Percentiles rank a stretch among this genome's conserved stretches.
phyloP scores from a whole-genome alignment of 2,113 vertebrate genomes.

The Psittacara wagleri region DNA sequence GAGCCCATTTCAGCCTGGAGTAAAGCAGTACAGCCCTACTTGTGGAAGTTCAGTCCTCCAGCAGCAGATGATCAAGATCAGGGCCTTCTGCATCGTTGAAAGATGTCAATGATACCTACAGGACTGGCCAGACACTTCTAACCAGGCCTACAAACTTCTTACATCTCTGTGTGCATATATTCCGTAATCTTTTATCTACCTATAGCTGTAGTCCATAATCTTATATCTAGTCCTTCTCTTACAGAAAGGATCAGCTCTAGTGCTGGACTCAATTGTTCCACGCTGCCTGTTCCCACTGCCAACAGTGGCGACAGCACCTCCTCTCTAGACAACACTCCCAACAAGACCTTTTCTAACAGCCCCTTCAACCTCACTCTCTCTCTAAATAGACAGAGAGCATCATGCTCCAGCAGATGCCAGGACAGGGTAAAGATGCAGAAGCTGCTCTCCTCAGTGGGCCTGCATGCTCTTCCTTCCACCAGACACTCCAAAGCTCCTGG shows the following conservation, averaged over 20 bases:
- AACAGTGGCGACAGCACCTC: not conserved
- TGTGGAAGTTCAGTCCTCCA: not conserved
- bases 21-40: not conserved
- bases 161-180: not conserved
- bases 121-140: not conserved
- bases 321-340: not conserved
- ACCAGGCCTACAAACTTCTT: not conserved
- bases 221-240: not conserved
- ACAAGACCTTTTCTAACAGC: not conserved
- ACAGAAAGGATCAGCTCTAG: not conserved
- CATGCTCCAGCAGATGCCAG: not conserved
- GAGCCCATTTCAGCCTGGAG: not conserved
- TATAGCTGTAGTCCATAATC: not conserved
- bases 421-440: not conserved
- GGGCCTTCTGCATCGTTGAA: not conserved
- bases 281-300: not conserved
- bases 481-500: not conserved
- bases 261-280: accelerated
- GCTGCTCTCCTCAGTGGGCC: accelerated
- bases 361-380: not conserved
- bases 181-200: not conserved
- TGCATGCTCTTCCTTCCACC: not conserved
- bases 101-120: not conserved
- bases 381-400: not conserved
- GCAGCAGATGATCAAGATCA: not conserved